A percentile compares a stretch with the other conserved stretches of the same genome.
These are phyloP conservation scores for Apteryx owenii DNA, from an alignment of 2,113 vertebrate genomes.

Conservation along the genomic window DNA sequence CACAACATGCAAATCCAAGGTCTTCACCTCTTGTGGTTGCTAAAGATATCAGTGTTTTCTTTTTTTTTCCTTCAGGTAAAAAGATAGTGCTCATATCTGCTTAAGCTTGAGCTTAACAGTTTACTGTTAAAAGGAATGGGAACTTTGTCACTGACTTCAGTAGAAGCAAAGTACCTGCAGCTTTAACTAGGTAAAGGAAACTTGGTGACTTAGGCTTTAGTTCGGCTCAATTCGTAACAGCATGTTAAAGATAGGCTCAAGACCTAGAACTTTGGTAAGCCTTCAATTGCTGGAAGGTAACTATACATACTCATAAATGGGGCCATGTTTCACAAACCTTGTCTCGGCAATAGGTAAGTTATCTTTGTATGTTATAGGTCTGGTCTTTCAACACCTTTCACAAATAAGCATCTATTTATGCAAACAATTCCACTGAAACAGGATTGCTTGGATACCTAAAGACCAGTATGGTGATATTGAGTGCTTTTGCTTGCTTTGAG, in stretches of 20 bases:
- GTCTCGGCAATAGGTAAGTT: neutral
- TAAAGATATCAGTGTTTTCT: neutral
- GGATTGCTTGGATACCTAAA: neutral
- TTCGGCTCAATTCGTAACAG: neutral
- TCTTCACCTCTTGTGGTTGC: neutral
- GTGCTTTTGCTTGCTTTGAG: neutral
- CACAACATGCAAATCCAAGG: neutral
- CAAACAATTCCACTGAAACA: neutral
- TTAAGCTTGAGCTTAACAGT: neutral
- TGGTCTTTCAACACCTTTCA: neutral
- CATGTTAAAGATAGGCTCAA: neutral
- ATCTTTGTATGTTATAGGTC: neutral
- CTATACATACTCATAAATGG: neutral
- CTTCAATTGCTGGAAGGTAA: accelerated
- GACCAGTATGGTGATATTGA: neutral
- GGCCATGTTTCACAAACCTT: neutral
- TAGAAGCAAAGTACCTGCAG: neutral
- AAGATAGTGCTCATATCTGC: neutral
- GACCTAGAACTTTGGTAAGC: neutral
- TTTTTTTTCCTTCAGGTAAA: neutral
- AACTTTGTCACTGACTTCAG: neutral
- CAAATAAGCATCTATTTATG: neutral
- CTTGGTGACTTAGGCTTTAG: neutral
- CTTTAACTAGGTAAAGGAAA: neutral
- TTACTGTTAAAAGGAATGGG: neutral